Evolutionary conservation across 2,888 invertebrate species (phyloP).

Genomic region (Rapana venosa): DNA sequence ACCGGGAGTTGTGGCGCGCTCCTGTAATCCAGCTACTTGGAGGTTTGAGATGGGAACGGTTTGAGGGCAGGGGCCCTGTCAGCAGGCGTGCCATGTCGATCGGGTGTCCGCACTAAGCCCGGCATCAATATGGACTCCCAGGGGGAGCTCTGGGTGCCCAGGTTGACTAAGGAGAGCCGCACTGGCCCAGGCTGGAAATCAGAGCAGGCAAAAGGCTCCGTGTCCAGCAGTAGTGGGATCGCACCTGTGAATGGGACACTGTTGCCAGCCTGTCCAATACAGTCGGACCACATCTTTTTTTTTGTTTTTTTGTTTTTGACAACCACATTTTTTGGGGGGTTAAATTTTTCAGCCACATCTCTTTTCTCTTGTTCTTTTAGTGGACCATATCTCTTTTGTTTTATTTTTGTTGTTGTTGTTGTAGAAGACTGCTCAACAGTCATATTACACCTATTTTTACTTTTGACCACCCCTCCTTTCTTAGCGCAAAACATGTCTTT

Average conservation of each 20-base stretch:
- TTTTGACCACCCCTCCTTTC: no score
- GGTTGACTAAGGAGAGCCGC: conserved; percentile 98
- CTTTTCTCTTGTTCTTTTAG: no score
- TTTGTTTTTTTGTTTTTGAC: no score
- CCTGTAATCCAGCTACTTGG: conserved; percentile 99
- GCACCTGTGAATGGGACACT: conserved; percentile 95
- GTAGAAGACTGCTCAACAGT: no score
- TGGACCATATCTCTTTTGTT: no score
- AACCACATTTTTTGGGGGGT: no score
- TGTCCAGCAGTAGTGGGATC: conserved; percentile 88
- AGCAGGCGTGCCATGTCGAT: conserved; percentile 87
- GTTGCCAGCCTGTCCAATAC: conserved; percentile 81
- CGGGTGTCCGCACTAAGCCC: conserved; percentile 93
- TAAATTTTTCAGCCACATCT: no score
- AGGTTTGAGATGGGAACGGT: conserved; percentile 93
- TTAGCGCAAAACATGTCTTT: no score
- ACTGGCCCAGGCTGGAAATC: conserved; percentile 99
- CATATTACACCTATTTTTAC: no score
- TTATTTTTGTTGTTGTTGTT: no score
- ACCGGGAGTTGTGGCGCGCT: conserved; percentile 96
- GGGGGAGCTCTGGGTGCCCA: conserved; percentile 90
- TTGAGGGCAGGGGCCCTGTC: conserved; percentile 91
- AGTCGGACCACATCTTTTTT: no score
- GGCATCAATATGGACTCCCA: conserved; percentile 96
- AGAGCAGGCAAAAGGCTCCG: conserved; percentile 99